A percentile compares a stretch with the other conserved stretches of the same genome.
Evolutionary conservation across 2,797 vertebrate genomes (phyloP).

Genomic region (Intellagama lesueurii): DNA sequence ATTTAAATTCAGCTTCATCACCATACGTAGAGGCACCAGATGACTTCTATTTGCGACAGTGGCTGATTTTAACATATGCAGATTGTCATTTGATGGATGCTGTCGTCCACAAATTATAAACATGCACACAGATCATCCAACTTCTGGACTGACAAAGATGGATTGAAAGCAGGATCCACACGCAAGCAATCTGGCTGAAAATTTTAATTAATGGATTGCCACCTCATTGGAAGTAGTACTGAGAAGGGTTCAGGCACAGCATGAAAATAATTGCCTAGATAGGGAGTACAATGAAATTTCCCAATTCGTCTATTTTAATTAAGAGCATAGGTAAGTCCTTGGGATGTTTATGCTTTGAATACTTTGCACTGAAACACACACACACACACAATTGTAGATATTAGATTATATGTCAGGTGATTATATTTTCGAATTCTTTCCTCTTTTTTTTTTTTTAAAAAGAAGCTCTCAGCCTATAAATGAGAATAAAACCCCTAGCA

Average conservation of each 20-base stretch:
- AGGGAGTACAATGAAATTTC: not conserved
- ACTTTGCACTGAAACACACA: not conserved
- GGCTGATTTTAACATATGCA: conserved; percentile 8
- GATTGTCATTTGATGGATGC: conserved; percentile 10
- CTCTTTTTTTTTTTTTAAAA: not conserved
- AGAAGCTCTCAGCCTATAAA: too few relatives aligned
- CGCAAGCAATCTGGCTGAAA: conserved; percentile 6
- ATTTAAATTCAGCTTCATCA: conserved; percentile 5
- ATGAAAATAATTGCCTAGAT: not conserved
- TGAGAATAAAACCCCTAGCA: not conserved
- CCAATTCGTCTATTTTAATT: not conserved
- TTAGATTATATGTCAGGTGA: not conserved
- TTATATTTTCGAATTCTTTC: not conserved
- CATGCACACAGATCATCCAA: too few relatives aligned
- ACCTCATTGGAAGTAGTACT: not conserved
- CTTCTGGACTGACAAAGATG: conserved; percentile 3
- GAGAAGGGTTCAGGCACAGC: not conserved
- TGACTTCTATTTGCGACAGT: conserved; percentile 11
- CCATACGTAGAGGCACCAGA: not conserved
- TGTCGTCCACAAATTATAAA: not conserved
- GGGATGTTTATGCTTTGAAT: not conserved
- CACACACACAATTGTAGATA: not conserved
- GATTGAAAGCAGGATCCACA: not conserved
- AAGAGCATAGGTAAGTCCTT: not conserved
- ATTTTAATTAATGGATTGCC: conserved; percentile 14